Evolutionary conservation across 2,113 vertebrate species (phyloP), one percentile per base, ranked within the genome.

Genomic region (Melanerpes formicivorus): DNA sequence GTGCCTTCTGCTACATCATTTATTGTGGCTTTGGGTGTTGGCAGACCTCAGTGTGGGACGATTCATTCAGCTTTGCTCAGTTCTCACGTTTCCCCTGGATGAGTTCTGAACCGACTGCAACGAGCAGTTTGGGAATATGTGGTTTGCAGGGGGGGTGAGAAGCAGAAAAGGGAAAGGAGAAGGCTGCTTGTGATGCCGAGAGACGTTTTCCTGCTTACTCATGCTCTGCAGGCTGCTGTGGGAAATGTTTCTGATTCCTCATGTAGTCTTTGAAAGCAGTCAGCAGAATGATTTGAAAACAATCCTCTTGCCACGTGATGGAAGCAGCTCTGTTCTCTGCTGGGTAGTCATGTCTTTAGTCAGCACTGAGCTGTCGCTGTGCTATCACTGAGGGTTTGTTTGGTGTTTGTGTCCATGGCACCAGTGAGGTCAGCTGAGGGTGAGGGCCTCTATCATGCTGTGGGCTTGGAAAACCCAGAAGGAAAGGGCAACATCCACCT

Each of bases 41-140:
- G 96, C 97, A 97, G 96, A 93, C 93, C 93, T 94, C 77, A 75
- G 84, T 17, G 6, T 96, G 95, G 93, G 46, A 88, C 91, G 70
- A 4, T 58, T 95, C 88, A 77, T 85, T 95, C 71, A 62, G 87
- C 93, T 83, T 75, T 70, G 18, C 74, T 90, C 25, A 8, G 1
- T 75, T 85, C 95, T 96, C 96, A 78, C 23, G 18, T 97, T 96
- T 96, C 95, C 88, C 91, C 10, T 88, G 80, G 80, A 8, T 84
- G 90, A 32, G 86, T 29, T 82, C 71, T 80, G 80, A 59, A 50
- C 82, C 30, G 18, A 22, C 88, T 95, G 37, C 7, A 88, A 94
- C 72, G 66, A 85, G 88, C 85, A 67, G 27, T 71, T 72, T 80
- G 92, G 95, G 93, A 95, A 91, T 96, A 90, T 22, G 88, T 27